Percentiles rank a stretch among this genome's conserved stretches.
Evolutionary conservation across 2,797 vertebrate genomes (phyloP).

Genomic region (Remorina albescens): DNA sequence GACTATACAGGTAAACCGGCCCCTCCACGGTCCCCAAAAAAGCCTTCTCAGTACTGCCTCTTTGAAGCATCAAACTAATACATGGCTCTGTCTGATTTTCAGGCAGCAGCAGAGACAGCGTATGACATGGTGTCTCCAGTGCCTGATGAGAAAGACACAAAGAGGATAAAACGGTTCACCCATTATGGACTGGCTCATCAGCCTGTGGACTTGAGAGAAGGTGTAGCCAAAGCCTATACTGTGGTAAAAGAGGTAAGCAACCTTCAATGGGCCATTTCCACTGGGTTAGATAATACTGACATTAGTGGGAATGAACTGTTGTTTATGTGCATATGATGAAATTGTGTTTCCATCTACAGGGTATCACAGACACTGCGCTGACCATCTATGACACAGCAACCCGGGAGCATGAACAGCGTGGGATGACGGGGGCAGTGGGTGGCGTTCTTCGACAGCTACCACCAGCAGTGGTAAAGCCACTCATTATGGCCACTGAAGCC

Average conservation of each 20-base stretch:
- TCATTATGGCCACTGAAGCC: conserved; percentile 97
- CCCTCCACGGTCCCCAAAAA: neutral
- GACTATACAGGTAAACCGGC: conserved; percentile 92
- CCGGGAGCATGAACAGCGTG: conserved; percentile 96
- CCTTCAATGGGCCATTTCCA: neutral
- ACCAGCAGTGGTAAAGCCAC: conserved; percentile 94
- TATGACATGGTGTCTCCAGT: conserved; percentile 99
- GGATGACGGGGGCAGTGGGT: conserved; percentile 96
- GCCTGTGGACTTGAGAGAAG: conserved; percentile 96
- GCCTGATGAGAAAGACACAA: conserved; percentile 89
- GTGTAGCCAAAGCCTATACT: conserved; percentile 97
- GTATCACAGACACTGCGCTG: conserved; percentile 95
- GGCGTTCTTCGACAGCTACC: conserved; percentile 97
- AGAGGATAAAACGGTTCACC: conserved; percentile 90
- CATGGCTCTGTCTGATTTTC: conserved; percentile 18
- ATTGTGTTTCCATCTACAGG: conserved; percentile 77
- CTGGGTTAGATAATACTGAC: neutral
- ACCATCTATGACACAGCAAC: conserved; percentile 97
- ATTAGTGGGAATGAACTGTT: neutral
- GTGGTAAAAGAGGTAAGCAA: conserved; percentile 95
- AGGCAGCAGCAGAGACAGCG: conserved; percentile 98
- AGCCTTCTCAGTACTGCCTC: neutral
- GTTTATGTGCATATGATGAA: neutral
- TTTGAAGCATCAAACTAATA: neutral
- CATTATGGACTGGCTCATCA: conserved; percentile 94